Base-by-base conservation (phyloP, 2,113 vertebrate species). In the Neomonachus schauinslandi region DNA sequence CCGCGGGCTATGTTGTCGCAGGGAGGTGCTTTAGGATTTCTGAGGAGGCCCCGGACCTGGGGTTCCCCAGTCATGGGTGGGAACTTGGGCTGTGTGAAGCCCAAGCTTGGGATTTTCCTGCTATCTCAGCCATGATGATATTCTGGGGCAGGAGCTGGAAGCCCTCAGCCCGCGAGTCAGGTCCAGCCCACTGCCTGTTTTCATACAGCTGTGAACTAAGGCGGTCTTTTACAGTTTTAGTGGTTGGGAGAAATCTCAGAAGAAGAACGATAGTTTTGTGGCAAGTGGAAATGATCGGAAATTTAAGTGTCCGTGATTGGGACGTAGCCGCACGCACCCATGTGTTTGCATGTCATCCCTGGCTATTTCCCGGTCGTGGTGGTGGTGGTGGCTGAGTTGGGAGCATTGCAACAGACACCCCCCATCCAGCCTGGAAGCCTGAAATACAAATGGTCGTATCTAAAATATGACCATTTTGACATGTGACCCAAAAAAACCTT, bases 271-370 rank as follows among this genome's bases (percentile, higher is more conserved):
- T 39, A 39, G 3, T 55, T 36, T 80, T 80, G 55, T 91, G 89
- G 33, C 42, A 19, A 8, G 26, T 71, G 28, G n/a, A 84, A 88
- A 76, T 28, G 8, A 4, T 12, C 0, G 21, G 51, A 19, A 10
- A 24, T 22, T 42, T 46, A 72, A 19, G 11, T 7, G 6, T 61
- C 28, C 8, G 1, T 5, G 7, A 22, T 77, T 46, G 12, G 33
- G 6, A 15, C 1, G 0, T 3, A 0, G 72, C 59, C 15, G 4
- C 4, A 3, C 53, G 4, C 4, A 3, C 53, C 53, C 3, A 0
- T 0, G 8, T 0, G 0, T 18, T 28, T 2, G 2, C 12, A 0
- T 59, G 16, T 53, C 24, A 2, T 1, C 31, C 2, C 28, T 33
- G 63, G 63, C 63, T 67, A 1, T 16, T 67, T 33, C 63, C 13